Evolutionary conservation across 1,140 invertebrate species (phyloP).

Genomic region (Cephus cinctus): DNA sequence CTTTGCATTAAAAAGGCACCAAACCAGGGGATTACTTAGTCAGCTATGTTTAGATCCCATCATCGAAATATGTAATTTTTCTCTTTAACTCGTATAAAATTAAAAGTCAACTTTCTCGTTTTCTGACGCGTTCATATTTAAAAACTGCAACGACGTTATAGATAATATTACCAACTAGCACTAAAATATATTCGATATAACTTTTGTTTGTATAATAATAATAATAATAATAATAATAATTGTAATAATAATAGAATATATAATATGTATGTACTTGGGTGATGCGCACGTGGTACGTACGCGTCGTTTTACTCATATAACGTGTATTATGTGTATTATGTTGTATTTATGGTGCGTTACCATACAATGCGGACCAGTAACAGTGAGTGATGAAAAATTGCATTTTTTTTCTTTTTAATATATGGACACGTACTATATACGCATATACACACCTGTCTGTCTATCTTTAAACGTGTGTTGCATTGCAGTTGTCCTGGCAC

Average conservation of each 20-base stretch:
- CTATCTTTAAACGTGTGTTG: too few relatives aligned
- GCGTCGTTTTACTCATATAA: too few relatives aligned
- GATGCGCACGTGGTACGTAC: too few relatives aligned
- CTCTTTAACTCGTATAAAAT: slow-evolving; percentile 40
- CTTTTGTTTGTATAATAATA: slow-evolving; percentile 51
- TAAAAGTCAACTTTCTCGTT: slow-evolving; percentile 35
- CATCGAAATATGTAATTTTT: slow-evolving; percentile 42
- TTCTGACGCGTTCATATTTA: slow-evolving; percentile 34
- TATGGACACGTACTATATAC: too few relatives aligned
- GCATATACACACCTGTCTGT: too few relatives aligned
- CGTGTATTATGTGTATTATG: too few relatives aligned
- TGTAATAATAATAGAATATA: slow-evolving; percentile 37
- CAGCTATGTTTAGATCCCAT: slow-evolving; percentile 36
- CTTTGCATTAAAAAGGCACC: slow-evolving; percentile 54
- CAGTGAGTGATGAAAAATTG: too few relatives aligned
- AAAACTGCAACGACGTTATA: slow-evolving; percentile 55
- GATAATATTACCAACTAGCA: slow-evolving; percentile 52
- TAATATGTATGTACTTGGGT: slow-evolving; percentile 22
- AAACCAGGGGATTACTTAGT: slow-evolving; percentile 46
- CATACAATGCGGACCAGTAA: too few relatives aligned
- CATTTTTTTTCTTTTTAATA: too few relatives aligned
- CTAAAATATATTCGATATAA: slow-evolving; percentile 57
- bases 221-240: slow-evolving; percentile 31
- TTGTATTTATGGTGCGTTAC: too few relatives aligned
- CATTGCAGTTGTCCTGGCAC: too few relatives aligned